phyloP scores from a whole-genome alignment of 2,113 vertebrate genomes.

The Rousettus leschenaultii region DNA sequence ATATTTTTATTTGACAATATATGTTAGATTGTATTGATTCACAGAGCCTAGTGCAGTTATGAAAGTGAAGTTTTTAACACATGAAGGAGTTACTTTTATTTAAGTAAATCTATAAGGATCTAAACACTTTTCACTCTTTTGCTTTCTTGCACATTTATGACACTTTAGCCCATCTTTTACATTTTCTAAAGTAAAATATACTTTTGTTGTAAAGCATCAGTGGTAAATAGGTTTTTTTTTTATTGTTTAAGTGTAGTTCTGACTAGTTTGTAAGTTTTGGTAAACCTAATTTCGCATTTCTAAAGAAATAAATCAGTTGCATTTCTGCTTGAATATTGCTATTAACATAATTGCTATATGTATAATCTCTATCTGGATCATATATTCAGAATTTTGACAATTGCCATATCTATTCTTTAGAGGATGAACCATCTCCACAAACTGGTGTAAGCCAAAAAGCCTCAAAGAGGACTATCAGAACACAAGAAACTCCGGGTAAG shows the following conservation, averaged over 20 bases:
- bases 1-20: not conserved
- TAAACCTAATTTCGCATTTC: not conserved
- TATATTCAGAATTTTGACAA: slow-evolving; percentile 15
- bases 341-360: not conserved
- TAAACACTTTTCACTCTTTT: not conserved
- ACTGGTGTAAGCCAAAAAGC: slow-evolving; percentile 20
- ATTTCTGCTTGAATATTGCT: not conserved
- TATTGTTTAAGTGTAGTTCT: slow-evolving; percentile 3
- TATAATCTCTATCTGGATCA: not conserved
- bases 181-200: slow-evolving; percentile 1
- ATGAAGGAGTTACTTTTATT: not conserved
- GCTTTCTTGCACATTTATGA: not conserved
- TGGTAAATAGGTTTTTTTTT: not conserved
- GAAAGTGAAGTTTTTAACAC: not conserved
- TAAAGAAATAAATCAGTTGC: not conserved
- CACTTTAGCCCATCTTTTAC: not conserved
- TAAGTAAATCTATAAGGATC: not conserved
- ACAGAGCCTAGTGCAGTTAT: not conserved
- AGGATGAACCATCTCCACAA: slow-evolving; percentile 62
- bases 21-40: slow-evolving; percentile 11
- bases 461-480: slow-evolving; percentile 48
- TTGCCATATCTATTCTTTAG: slow-evolving; percentile 31
- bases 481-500: slow-evolving; percentile 60
- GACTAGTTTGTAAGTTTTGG: not conserved
- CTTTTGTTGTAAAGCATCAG: not conserved